phyloP scores from a whole-genome alignment of 2,113 vertebrate species.

The Prunella fulvescens region DNA sequence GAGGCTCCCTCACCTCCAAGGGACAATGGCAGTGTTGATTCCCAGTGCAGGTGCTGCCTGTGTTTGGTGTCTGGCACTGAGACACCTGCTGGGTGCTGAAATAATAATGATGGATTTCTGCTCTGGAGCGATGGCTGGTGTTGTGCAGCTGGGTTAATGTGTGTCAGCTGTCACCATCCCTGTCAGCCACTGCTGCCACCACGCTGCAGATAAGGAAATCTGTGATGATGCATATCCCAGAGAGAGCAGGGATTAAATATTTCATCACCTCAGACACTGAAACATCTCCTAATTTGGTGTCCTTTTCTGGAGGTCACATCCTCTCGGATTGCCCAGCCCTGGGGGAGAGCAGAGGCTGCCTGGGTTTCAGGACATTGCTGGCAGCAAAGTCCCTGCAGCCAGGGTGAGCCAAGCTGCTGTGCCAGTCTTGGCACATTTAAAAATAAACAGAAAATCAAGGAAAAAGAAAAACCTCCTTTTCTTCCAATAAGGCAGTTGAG shows the following conservation, averaged over 20 bases:
- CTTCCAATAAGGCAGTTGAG: neutral
- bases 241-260: constrained; percentile 44
- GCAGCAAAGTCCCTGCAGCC: neutral
- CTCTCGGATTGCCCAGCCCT: neutral
- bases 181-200: constrained; percentile 27
- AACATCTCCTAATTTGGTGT: neutral
- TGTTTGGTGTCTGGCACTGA: accelerated
- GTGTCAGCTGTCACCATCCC: constrained; percentile 46
- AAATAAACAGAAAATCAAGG: neutral
- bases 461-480: neutral
- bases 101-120: constrained; percentile 34
- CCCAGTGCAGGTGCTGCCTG: neutral
- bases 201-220: constrained; percentile 32
- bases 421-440: neutral
- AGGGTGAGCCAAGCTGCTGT: neutral
- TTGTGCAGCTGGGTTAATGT: neutral
- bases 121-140: neutral
- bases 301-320: neutral
- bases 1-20: accelerated
- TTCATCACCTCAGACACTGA: neutral
- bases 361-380: neutral
- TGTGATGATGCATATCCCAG: constrained; percentile 36
- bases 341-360: neutral
- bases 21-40: neutral
- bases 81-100: neutral